These are phyloP conservation scores for Microchirus variegatus DNA, from an alignment of 2,797 vertebrate species.

Conservation along the genomic window DNA sequence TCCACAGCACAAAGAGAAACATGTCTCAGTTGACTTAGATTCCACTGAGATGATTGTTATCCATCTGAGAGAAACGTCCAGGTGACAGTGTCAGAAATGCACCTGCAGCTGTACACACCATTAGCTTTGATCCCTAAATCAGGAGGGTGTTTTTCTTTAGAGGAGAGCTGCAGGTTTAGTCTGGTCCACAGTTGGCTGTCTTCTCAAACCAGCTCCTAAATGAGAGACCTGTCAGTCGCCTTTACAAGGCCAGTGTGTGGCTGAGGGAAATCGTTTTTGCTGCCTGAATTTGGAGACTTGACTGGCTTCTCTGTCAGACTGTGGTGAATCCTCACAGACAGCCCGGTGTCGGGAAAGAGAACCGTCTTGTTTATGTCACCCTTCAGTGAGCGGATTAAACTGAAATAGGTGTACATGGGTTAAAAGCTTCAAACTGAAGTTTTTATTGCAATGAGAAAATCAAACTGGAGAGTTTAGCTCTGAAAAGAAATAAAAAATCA, in stretches of 20 bases:
- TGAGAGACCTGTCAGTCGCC: conserved; percentile 1
- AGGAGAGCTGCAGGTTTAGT: conserved; percentile 5
- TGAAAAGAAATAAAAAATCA: conserved; percentile 26
- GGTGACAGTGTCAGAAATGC: neutral
- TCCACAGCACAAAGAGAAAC: neutral
- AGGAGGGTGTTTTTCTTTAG: neutral
- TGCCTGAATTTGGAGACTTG: neutral
- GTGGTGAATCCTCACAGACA: conserved; percentile 6
- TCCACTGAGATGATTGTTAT: no score
- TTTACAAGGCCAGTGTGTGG: neutral
- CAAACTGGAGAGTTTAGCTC: conserved; percentile 10
- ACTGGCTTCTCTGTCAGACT: conserved; percentile 4
- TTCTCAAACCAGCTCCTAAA: conserved; percentile 12
- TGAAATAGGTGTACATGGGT: neutral
- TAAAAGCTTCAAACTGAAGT: conserved; percentile 10
- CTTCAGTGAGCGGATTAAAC: neutral
- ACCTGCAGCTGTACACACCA: conserved; percentile 4
- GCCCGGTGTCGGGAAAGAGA: conserved; percentile 1
- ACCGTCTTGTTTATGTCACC: conserved; percentile 3
- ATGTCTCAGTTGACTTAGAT: neutral
- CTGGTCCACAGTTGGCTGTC: conserved; percentile 3
- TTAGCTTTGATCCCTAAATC: conserved; percentile 16
- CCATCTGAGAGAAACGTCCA: conserved; percentile 6
- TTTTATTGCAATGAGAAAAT: conserved; percentile 16
- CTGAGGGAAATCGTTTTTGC: neutral